Percentiles rank a stretch among this genome's conserved stretches.
These are phyloP conservation scores for Drosophila suzukii DNA, from an alignment of 1,140 invertebrate species.

Conservation along the genomic window DNA sequence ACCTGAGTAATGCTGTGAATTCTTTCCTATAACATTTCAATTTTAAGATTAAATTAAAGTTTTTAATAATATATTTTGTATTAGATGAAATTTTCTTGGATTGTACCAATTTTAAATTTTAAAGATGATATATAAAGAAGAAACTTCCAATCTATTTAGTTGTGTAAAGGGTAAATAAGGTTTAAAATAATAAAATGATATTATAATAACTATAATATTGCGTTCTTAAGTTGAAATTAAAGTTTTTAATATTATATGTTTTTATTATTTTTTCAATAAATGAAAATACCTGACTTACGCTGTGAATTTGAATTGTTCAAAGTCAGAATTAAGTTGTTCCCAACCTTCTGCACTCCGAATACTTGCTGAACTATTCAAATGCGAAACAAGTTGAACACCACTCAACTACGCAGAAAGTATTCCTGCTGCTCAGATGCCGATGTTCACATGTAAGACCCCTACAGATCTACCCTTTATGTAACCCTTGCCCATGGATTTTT, in stretches of 20 bases:
- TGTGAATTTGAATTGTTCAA: too few species aligned
- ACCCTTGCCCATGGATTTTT: conserved; percentile 26
- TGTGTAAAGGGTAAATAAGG: too few species aligned
- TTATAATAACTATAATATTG: too few species aligned
- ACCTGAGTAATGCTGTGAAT: not conserved
- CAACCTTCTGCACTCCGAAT: conserved; percentile 5
- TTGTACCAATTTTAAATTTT: too few species aligned
- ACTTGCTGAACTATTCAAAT: conserved; percentile 37
- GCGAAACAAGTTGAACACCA: conserved; percentile 27
- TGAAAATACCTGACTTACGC: not conserved
- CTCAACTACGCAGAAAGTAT: not conserved
- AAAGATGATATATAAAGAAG: too few species aligned
- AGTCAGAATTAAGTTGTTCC: not conserved
- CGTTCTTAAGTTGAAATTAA: too few species aligned
- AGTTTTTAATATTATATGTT: not conserved
- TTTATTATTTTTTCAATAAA: not conserved
- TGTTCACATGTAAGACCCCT: conserved; percentile 25
- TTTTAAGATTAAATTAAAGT: too few species aligned
- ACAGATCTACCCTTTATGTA: conserved; percentile 14
- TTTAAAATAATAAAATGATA: too few species aligned
- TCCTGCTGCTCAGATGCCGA: conserved; percentile 14
- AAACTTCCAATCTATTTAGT: too few species aligned
- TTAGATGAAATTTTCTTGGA: not conserved
- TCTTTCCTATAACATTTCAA: too few species aligned
- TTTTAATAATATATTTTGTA: too few species aligned